Base-by-base conservation (phyloP, 2,888 invertebrate species). In the Tetheella fluctuosa region DNA sequence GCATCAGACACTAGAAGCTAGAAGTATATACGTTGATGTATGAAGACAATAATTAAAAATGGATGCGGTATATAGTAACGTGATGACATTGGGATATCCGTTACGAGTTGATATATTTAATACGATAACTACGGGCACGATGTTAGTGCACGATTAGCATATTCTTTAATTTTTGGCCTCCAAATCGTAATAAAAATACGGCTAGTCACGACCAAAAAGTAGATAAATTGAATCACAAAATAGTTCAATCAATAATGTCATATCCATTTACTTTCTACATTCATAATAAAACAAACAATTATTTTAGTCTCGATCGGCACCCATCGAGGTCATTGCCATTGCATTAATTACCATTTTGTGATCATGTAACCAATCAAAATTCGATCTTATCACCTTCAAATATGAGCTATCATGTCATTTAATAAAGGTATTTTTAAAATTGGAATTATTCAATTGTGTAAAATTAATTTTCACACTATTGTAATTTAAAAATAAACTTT, bases 291-390 rank as follows among this genome's bases (percentile, higher is more conserved):
- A 53, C 56, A 59, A 59, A 58, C 60, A 62, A 59, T 60, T 54
- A 59, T 60, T 61, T 39, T 42, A 52, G 55, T 62, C 61, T 64
- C 59, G 69, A 73, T 68, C 70, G 64, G 30, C 71, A 69, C 59
- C 59, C 71, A 79, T 68, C 63, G 73, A 66, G 77, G 78, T 76
- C 78, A 76, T 64, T 73, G 74, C 63, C 73, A 72, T 61, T 39
- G 54, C 25, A 58, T 52, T 3, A 53, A 58, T 58, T 42, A 57
- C 42, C 48, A 30, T 12, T 8, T 17, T 59, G 7, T 58, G 37
- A 48, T 23, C 1, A 3, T 7, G 25, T 52, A 37, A 54, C 52
- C 28, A 62, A 48, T 48, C 20, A 20, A 48, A 48, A 20, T 0
- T 48, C 20, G 7, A 48, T 20, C 48, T 48, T 48, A 48, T 8